A percentile compares a stretch with the other conserved stretches of the same genome.
Evolutionary conservation across 2,888 invertebrate genomes (phyloP).

Genomic region (Clitarchus hookeri): DNA sequence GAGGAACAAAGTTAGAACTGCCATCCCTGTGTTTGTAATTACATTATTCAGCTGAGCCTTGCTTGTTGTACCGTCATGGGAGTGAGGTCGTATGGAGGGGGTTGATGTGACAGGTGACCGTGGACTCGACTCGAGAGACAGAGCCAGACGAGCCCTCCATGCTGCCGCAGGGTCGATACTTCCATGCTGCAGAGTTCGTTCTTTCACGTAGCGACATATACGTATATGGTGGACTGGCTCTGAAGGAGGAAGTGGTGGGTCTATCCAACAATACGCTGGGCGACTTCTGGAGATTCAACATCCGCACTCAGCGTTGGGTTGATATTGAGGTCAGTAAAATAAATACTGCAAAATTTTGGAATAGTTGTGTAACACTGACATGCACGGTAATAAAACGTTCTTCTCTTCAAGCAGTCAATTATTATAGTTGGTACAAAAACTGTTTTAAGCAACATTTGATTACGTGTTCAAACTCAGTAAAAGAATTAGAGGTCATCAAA

Average conservation of each 20-base stretch:
- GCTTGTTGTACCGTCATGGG: no score
- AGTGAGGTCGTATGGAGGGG: background rate
- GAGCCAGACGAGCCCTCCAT: conserved; percentile 63
- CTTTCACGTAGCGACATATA: conserved; percentile 82
- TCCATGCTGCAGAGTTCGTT: conserved; percentile 89
- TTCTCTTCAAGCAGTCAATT: no score
- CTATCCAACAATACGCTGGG: conserved; percentile 68
- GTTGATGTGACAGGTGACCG: conserved; percentile 63
- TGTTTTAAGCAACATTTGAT: no score
- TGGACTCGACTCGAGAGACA: conserved; percentile 82
- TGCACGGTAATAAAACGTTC: no score
- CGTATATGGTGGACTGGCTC: conserved; percentile 83
- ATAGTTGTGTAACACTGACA: no score
- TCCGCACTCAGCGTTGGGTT: conserved; percentile 82
- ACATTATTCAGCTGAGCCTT: no score
- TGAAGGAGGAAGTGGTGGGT: conserved; percentile 46
- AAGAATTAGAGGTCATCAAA: no score
- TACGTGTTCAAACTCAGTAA: no score
- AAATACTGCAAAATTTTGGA: no score
- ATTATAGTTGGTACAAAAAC: no score
- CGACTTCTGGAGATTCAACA: conserved; percentile 92
- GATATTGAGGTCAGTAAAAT: conserved; percentile 56
- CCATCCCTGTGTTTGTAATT: no score
- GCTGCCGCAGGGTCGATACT: conserved; percentile 88
- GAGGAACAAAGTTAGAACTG: no score